Conservation (phyloP, 2,888 invertebrate species). For the Noctua fimbriata region DNA sequence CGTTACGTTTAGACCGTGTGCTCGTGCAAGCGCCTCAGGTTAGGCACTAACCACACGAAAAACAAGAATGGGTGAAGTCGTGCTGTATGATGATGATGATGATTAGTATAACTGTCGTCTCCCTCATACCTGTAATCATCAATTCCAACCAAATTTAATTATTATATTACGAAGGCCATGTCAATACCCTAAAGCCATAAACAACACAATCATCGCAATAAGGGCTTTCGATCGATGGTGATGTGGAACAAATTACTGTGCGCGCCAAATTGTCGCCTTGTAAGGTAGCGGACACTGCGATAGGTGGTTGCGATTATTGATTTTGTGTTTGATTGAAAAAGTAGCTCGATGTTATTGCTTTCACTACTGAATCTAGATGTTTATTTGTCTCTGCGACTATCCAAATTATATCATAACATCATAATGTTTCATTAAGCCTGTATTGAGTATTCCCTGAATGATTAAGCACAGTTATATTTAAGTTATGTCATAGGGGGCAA, state of each 20-base stretch:
- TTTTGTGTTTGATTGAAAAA: background rate
- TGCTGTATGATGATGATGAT: background rate
- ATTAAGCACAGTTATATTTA: no score
- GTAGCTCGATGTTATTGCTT: background rate
- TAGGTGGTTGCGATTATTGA: background rate
- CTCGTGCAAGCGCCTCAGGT: no score
- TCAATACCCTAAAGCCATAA: conserved; percentile 62
- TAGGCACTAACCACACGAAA: no score
- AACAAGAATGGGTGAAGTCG: background rate
- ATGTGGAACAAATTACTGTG: conserved; percentile 67
- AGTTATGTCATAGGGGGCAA: background rate
- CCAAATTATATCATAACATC: background rate
- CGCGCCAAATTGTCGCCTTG: conserved; percentile 71
- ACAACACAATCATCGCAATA: conserved; percentile 60
- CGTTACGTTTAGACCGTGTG: no score
- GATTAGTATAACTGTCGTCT: background rate
- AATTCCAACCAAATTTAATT: conserved; percentile 15
- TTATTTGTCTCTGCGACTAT: background rate
- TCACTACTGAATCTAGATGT: background rate
- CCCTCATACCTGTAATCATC: background rate
- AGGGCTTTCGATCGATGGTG: conserved; percentile 63
- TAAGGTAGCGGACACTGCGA: background rate
- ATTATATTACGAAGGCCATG: conserved; percentile 22
- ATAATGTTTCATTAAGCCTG: background rate
- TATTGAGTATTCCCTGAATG: background rate